Evolutionary conservation across 23 tunicate genomes (phyloP).

Genomic region (Trididemnum miniatum): DNA sequence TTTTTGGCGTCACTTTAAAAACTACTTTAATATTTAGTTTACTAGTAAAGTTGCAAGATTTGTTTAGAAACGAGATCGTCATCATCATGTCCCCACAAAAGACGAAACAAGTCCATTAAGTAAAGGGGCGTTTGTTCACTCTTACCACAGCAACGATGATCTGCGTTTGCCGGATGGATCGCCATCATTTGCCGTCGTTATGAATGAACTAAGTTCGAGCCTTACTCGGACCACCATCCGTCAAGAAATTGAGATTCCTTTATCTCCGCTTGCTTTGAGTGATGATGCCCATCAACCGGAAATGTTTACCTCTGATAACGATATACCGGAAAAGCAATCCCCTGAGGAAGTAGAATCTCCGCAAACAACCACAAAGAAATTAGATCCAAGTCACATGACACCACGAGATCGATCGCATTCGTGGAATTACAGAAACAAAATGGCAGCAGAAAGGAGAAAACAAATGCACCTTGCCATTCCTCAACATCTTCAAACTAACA

Average conservation of each 20-base stretch:
- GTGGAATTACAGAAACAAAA: conserved; percentile 61
- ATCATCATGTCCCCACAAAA: no score
- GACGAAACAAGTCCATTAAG: no score
- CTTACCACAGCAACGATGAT: conserved; percentile 34
- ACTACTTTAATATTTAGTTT: no score
- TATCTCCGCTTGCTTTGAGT: not conserved
- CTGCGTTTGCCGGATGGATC: conserved; percentile 61
- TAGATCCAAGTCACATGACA: conserved; percentile 4
- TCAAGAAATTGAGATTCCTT: not conserved
- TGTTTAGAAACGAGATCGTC: no score
- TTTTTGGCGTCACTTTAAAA: no score
- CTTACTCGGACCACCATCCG: not conserved
- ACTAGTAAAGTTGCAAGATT: no score
- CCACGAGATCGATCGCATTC: conserved; percentile 33
- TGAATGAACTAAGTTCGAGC: conserved; percentile 29
- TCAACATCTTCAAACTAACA: conserved; percentile 19
- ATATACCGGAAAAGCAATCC: conserved; percentile 9
- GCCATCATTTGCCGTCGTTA: conserved; percentile 56
- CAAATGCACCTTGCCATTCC: conserved; percentile 8
- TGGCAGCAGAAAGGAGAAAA: conserved; percentile 49
- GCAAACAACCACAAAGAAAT: not conserved
- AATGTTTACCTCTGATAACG: not conserved
- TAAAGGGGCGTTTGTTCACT: no score
- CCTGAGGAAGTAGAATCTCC: conserved; percentile 19
- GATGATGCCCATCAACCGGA: not conserved